Conservation (phyloP, 1,140 invertebrate genomes). For the Pogonus chalceus region DNA sequence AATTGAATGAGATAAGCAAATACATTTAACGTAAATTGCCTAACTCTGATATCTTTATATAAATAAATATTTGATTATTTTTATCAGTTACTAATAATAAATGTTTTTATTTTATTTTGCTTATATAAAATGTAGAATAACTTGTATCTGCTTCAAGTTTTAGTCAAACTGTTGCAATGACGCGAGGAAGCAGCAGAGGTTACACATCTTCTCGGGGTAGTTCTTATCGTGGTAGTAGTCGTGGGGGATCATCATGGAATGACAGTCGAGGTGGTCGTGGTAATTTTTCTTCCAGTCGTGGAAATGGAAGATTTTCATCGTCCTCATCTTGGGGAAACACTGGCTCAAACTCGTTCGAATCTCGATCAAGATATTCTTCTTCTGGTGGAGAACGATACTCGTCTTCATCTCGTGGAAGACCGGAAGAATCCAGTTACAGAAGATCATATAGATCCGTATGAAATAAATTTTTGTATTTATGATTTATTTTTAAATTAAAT, state of each 20-base stretch:
- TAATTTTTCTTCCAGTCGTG: slow-evolving; percentile 11
- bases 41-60: too few relatives aligned
- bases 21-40: too few relatives aligned
- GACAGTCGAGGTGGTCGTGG: slow-evolving; percentile 13
- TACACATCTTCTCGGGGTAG: slow-evolving; percentile 20
- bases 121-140: too few relatives aligned
- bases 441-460: slow-evolving; percentile 23
- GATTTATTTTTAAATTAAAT: slow-evolving; percentile 17
- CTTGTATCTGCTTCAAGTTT: too few relatives aligned
- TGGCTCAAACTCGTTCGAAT: slow-evolving; percentile 17
- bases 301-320: slow-evolving; percentile 15
- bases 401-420: slow-evolving; percentile 22
- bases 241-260: slow-evolving; percentile 15
- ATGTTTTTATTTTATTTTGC: slow-evolving; percentile 9
- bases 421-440: slow-evolving; percentile 12
- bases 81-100: not conserved
- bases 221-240: slow-evolving; percentile 15
- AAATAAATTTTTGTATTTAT: slow-evolving; percentile 7
- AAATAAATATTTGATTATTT: slow-evolving; percentile 1
- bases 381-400: slow-evolving; percentile 22
- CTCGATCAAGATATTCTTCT: slow-evolving; percentile 20
- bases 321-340: slow-evolving; percentile 12
- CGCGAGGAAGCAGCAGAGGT: slow-evolving; percentile 20
- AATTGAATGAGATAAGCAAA: too few relatives aligned
- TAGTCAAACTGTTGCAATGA: slow-evolving; percentile 20